Base-by-base conservation (phyloP, 2,888 invertebrate genomes). In the Drosophila merina region DNA sequence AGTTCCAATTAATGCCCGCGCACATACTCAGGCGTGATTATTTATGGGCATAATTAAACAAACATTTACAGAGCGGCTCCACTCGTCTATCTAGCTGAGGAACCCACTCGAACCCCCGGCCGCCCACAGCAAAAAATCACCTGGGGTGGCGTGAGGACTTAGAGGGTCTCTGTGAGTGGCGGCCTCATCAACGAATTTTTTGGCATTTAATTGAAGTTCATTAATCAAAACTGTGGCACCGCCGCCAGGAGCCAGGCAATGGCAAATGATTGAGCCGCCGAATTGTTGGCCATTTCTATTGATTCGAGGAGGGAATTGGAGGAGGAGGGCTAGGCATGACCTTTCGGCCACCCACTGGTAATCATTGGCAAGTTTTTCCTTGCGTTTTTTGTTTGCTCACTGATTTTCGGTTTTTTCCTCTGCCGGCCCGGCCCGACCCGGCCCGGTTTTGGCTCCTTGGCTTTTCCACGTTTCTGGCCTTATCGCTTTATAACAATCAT, bases 1-100 rank as follows among this genome's bases (percentile, higher is more conserved):
- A 26, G 55, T 56, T 47, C 47, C 74, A 82, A 74, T 72, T 79
- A 80, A 79, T 85, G 83, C 63, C 69, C 57, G 58, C 60, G 75
- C 67, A 62, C 85, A 80, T 75, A 77, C 71, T 77, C 78, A 47
- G 67, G 74, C 56, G 72, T 69, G 83, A 83, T 84, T 84, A 76
- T 86, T 86, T 84, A 79, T 86, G 79, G 78, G 83, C 86, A 69
- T 86, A 86, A 84, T 84, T 84, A 80, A 83, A 67, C 72, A 76
- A 88, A 75, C 76, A 67, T 59, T 81, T 85, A 48, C 64, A 67
- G 63, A 79, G 57, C 63, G 50, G 42, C 49, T 45, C 56, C 76
- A 38, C 64, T 77, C 76, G 38, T n/a, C 36, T 72, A 81, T 63
- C 52, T 64, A 50, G 47, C 44, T 38, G 70, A 49, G 45, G 20